phyloP scores from a whole-genome alignment of 1,140 invertebrate species.

The Cryptotermes secundus region DNA sequence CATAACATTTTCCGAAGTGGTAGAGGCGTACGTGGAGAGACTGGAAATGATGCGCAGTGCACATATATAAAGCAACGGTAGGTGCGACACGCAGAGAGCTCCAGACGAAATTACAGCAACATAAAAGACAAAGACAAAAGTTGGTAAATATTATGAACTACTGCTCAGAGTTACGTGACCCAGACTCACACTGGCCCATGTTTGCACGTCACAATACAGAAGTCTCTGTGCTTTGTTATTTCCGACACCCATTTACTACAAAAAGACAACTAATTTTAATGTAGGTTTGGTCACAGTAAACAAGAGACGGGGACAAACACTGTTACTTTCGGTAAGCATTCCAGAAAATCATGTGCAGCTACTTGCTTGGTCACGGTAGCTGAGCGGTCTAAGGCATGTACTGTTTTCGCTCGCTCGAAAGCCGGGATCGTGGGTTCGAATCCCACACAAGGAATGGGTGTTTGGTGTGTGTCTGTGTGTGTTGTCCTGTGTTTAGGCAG shows the following conservation, averaged over 20 bases:
- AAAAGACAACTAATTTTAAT: neutral
- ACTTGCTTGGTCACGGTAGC: neutral
- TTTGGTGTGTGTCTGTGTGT: no score
- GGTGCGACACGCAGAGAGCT: neutral
- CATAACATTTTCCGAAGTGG: neutral
- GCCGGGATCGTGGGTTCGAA: no score
- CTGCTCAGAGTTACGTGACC: neutral
- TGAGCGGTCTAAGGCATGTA: no score
- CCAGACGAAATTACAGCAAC: no score
- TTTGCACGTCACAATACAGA: neutral
- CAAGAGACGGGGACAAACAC: neutral
- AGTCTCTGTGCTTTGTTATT: conserved; percentile 3
- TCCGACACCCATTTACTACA: neutral
- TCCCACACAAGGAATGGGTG: no score
- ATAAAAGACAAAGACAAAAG: no score
- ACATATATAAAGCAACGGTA: neutral
- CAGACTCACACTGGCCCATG: neutral
- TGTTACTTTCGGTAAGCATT: neutral
- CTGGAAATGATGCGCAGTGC: neutral
- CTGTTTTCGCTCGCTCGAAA: no score
- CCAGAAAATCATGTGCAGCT: neutral
- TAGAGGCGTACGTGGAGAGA: neutral
- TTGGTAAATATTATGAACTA: neutral
- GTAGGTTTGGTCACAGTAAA: neutral
- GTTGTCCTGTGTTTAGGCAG: no score